phyloP scores from a whole-genome alignment of 1,140 invertebrate genomes.

The Neodiprion lecontei region DNA sequence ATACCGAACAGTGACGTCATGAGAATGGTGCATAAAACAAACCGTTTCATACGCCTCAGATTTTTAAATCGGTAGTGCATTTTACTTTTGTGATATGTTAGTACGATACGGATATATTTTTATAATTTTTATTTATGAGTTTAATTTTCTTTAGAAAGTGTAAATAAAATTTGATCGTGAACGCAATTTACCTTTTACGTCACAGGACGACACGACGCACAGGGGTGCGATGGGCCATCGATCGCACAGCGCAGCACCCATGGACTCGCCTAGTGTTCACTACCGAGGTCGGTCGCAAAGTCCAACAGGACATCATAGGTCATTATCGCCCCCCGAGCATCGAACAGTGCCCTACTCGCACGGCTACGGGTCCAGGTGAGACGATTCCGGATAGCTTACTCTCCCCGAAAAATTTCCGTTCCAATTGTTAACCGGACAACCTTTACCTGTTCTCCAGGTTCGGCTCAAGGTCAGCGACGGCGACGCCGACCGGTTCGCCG shows the following conservation, averaged over 20 bases:
- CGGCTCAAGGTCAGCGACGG: constrained; percentile 85
- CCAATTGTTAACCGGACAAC: background rate
- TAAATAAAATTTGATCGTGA: background rate
- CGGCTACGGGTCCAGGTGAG: constrained; percentile 54
- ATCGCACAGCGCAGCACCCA: constrained; percentile 79
- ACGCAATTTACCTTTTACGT: constrained; percentile 30
- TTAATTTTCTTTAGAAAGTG: background rate
- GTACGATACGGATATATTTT: too few relatives aligned
- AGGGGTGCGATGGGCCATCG: constrained; percentile 62
- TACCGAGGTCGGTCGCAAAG: constrained; percentile 71
- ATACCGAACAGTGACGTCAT: too few relatives aligned
- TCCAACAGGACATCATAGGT: constrained; percentile 67
- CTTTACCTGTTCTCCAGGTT: constrained; percentile 62
- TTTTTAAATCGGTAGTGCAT: too few relatives aligned
- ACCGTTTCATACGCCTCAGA: too few relatives aligned
- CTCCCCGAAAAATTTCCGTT: background rate
- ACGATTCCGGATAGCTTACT: background rate
- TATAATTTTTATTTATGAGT: too few relatives aligned
- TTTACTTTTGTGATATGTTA: too few relatives aligned
- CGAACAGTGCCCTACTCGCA: constrained; percentile 65
- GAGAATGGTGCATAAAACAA: too few relatives aligned
- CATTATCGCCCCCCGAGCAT: constrained; percentile 78
- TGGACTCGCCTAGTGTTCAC: constrained; percentile 68
- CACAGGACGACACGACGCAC: constrained; percentile 59
- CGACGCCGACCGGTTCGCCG: constrained; percentile 92